Evolutionary conservation across 2,797 vertebrate species (phyloP).

Genomic region (Steatocranus sp.): DNA sequence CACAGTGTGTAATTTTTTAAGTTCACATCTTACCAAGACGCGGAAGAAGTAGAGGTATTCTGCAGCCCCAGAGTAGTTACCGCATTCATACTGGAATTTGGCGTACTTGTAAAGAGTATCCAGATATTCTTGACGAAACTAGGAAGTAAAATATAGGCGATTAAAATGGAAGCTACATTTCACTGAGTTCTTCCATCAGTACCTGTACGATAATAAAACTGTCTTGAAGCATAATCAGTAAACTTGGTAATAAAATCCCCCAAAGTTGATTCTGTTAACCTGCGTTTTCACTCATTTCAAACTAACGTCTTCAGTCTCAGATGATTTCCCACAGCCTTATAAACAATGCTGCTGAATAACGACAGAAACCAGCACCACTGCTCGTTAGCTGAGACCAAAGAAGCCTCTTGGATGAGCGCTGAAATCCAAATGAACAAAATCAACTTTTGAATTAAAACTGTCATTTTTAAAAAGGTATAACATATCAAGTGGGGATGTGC

Average conservation of each 20-base stretch:
- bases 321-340: rapidly evolving
- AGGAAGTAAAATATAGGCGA: neutral
- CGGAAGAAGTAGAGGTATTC: slow-evolving; percentile 98
- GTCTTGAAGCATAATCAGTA: neutral
- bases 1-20: neutral
- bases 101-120: slow-evolving; percentile 97
- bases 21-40: slow-evolving; percentile 85
- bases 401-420: neutral
- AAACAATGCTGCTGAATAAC: neutral
- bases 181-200: neutral
- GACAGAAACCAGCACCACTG: neutral
- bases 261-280: neutral
- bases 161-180: neutral
- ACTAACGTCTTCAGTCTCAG: rapidly evolving
- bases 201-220: rapidly evolving
- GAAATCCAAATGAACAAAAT: neutral
- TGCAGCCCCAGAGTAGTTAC: slow-evolving; percentile 97
- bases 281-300: neutral
- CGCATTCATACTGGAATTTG: slow-evolving; percentile 98
- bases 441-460: neutral
- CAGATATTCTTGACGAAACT: slow-evolving; percentile 97
- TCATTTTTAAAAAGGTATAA: neutral
- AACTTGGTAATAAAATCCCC: neutral
- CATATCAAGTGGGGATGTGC: neutral
- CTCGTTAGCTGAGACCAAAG: neutral